phyloP scores from a whole-genome alignment of 2,888 invertebrate species.

The Dorcus hopei region DNA sequence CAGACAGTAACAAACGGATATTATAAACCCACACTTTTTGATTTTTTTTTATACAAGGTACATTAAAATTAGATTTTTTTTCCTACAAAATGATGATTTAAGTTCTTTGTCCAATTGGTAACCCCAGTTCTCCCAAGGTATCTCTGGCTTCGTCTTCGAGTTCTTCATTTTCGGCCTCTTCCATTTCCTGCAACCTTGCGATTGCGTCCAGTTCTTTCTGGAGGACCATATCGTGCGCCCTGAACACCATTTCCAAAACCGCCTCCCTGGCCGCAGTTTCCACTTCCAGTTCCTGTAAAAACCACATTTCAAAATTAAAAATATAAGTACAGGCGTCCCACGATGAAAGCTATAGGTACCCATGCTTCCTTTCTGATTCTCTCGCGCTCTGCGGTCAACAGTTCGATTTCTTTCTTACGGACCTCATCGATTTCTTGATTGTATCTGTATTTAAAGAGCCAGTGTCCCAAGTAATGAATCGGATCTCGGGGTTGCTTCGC shows the following conservation, averaged over 20 bases:
- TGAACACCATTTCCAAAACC: conserved; percentile 41
- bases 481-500: conserved; percentile 50
- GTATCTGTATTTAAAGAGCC: conserved; percentile 52
- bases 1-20: too few species aligned
- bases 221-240: conserved; percentile 41
- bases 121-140: conserved; percentile 29
- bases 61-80: too few species aligned
- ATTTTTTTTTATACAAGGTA: too few species aligned
- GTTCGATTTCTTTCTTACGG: conserved; percentile 39
- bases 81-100: too few species aligned
- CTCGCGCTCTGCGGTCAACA: conserved; percentile 40
- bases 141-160: conserved; percentile 33
- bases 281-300: conserved; percentile 36
- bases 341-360: conserved; percentile 25
- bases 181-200: conserved; percentile 24
- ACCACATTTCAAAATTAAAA: neutral
- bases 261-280: conserved; percentile 43
- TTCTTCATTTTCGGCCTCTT: conserved; percentile 31
- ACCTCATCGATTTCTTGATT: conserved; percentile 45
- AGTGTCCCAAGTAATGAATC: conserved; percentile 51
- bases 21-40: too few species aligned
- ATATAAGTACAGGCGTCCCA: too few species aligned
- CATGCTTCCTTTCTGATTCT: conserved; percentile 39
- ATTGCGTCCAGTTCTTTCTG: conserved; percentile 36
- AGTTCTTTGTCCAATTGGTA: neutral